Evolutionary conservation across 2,888 invertebrate genomes (phyloP).

Genomic region (Tiliacea citrago): DNA sequence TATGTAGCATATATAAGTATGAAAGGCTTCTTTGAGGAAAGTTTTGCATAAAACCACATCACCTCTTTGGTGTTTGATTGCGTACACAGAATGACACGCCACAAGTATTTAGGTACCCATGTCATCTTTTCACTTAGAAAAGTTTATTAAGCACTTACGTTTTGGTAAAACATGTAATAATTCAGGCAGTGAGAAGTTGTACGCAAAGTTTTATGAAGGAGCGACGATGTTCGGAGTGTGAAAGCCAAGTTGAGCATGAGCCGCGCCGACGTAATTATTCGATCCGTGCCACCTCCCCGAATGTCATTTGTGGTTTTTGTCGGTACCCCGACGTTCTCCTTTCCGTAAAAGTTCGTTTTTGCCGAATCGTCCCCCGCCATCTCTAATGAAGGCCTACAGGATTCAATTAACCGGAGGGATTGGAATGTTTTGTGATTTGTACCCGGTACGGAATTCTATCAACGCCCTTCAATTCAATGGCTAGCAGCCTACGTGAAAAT

Average conservation of each 20-base stretch:
- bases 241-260: constrained; percentile 82
- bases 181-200: constrained; percentile 79
- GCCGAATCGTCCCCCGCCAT: constrained; percentile 78
- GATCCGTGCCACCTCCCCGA: constrained; percentile 82
- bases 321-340: constrained; percentile 78
- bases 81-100: constrained; percentile 58
- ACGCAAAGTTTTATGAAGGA: constrained; percentile 80
- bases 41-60: constrained; percentile 50
- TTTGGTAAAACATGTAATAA: constrained; percentile 85
- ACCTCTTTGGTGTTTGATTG: constrained; percentile 46
- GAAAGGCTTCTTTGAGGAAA: constrained; percentile 44
- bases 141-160: constrained; percentile 83
- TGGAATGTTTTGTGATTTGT: constrained; percentile 89
- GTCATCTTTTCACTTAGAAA: constrained; percentile 73
- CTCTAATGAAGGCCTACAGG: constrained; percentile 88
- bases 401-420: constrained; percentile 88
- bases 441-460: constrained; percentile 84
- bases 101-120: constrained; percentile 69
- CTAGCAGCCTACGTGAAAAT: constrained; percentile 77
- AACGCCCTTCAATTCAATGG: constrained; percentile 80
- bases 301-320: constrained; percentile 88
- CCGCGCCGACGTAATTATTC: constrained; percentile 82
- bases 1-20: constrained; percentile 23
- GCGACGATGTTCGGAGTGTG: constrained; percentile 77
- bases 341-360: constrained; percentile 87